Base-by-base conservation (phyloP, 1,140 invertebrate genomes). In the Agrilus planipennis region DNA sequence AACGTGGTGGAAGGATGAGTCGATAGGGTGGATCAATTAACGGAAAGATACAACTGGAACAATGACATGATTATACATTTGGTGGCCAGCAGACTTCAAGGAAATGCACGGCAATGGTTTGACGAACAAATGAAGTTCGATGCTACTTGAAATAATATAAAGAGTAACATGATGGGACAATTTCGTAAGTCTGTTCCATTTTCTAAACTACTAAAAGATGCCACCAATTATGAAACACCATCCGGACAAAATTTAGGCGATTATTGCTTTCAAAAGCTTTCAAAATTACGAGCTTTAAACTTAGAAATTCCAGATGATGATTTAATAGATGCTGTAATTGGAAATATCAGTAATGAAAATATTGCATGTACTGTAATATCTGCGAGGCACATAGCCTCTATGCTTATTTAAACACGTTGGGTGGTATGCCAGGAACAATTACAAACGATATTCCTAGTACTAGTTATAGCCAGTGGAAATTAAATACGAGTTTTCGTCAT, bases 241-340 rank as follows among this genome's bases (percentile, higher is more conserved):
- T 41, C 45, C 1, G 44, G 40, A 12, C 40, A 42, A 36, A 42
- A 45, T 4, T 19, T 46, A 3, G 34, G 40, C 2, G 41, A 46
- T 14, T 42, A 46, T 37, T 46, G 45, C 34, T 46, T 46, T 31
- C 14, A 38, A 34, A 46, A 46, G 39, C 18, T 42, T 12, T 28
- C 22, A 10, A 46, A 42, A 21, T 30, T 46, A 30, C 30, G 34
- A 5, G 40, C 44, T 11, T 25, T 46, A 22, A 37, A 42, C 29
- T 17, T 46, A 23, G 11, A 16, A n/a, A 46, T 46, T 15, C 44
- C 34, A 9, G 40, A 46, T 10, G 23, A 17, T 10, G 42, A 20
- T 40, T 34, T 43, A 2, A 30, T 46, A 4, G 40, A 42, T 29
- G 39, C 44, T 2, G 31, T 41, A 7, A 32, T 44, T 28, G 42